Percentiles rank a stretch among this genome's conserved stretches.
Conservation (phyloP, 2,888 invertebrate genomes). For the Abrostola triplasia region DNA sequence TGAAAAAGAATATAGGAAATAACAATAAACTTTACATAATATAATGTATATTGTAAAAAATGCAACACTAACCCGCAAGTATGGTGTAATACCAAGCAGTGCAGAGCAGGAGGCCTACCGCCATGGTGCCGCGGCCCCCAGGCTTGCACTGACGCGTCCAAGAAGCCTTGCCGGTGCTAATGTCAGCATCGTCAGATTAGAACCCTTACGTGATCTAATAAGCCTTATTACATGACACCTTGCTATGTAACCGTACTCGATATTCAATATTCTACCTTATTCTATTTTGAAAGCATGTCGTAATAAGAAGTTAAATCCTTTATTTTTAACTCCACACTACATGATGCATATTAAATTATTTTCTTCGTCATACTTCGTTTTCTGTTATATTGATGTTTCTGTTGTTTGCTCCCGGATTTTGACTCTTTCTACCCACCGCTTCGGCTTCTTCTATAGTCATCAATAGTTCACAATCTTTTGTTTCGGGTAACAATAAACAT, state of each 20-base stretch:
- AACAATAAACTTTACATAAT: background rate
- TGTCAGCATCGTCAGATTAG: conserved; percentile 69
- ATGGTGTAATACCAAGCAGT: conserved; percentile 83
- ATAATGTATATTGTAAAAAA: background rate
- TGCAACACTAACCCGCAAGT: conserved; percentile 72
- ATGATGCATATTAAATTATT: background rate
- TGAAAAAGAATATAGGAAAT: conserved; percentile 67
- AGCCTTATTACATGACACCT: conserved; percentile 66
- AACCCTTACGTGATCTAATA: conserved; percentile 76
- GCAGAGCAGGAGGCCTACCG: conserved; percentile 77
- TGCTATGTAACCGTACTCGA: conserved; percentile 39
- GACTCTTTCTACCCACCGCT: conserved; percentile 65
- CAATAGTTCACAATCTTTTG: conserved; percentile 91
- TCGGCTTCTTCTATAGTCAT: conserved; percentile 94
- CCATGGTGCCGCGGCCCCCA: conserved; percentile 71
- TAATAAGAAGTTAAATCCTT: background rate
- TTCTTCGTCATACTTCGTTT: conserved; percentile 9
- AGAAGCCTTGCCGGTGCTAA: conserved; percentile 70
- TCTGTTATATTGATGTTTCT: conserved; percentile 15
- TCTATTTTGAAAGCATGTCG: conserved; percentile 13
- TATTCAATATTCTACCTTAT: conserved; percentile 32
- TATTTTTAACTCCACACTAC: background rate
- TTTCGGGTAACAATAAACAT: conserved; percentile 92
- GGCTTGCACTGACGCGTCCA: conserved; percentile 60
- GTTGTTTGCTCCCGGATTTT: conserved; percentile 12